Evolutionary conservation across 2,888 invertebrate species (phyloP), one percentile per base, ranked within the genome.

Genomic region (Agrochola lychnidis): DNA sequence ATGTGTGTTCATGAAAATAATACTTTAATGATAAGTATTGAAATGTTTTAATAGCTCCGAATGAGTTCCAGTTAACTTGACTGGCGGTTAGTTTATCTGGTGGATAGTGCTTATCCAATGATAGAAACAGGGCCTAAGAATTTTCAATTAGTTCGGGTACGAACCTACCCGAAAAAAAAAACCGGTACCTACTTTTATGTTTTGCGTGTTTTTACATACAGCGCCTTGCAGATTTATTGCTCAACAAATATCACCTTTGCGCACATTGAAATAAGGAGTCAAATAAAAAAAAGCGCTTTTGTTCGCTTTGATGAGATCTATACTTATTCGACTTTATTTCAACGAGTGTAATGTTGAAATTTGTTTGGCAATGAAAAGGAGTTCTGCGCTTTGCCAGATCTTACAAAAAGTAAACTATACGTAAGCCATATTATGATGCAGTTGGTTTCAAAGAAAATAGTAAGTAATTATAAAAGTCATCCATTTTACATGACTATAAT

Each of bases 381-480:
- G 36, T n/a, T 67, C 2, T n/a, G n/a, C 36, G 16, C 10, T 53
- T 36, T 68, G n/a, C 51, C 10, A 53, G 51, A 16, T 53, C 68
- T 36, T n/a, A 36, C 16, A n/a, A 36, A 51, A 36, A 51, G 16
- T 36, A 5, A 30, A 14, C 12, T 4, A 66, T 19, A 48, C 22
- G 22, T 30, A 30, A 19, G 19, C 40, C 40, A 30, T 30, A 30
- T 30, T 30, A 30, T 30, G 30, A 61, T 42, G 14, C 14, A n/a
- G 16, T 19, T 9, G 14, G 30, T n/a, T 59, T 51, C 14, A 16
- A 78, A 42, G 30, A 22, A 77, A 66, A 40, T 48, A n/a, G n/a
- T 30, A 36, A 36, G 36, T 70, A 22, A 40, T 22, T 30, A 16
- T 69, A 25, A 19, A 40, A 76, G 19, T 64, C 36, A 16, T 56